A percentile compares a stretch with the other conserved stretches of the same genome.
phyloP scores from a whole-genome alignment of 2,113 vertebrate species.

The Pelecanus crispus region DNA sequence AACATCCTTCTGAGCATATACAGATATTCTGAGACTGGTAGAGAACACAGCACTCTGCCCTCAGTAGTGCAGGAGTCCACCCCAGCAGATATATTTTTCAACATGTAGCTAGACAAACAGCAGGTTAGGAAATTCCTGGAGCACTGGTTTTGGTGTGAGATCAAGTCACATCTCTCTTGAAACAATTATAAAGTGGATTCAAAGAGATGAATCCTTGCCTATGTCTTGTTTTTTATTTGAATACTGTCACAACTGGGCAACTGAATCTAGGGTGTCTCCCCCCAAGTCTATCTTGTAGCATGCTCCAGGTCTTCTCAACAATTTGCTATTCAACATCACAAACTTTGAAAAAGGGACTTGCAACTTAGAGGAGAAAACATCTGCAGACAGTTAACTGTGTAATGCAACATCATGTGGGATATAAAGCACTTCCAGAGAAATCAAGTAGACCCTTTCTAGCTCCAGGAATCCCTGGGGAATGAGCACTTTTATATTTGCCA shows the following conservation, averaged over 20 bases:
- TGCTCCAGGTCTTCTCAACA: not conserved
- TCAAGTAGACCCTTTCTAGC: not conserved
- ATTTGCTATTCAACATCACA: not conserved
- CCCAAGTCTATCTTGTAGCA: not conserved
- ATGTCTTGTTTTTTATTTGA: not conserved
- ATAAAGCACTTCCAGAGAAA: not conserved
- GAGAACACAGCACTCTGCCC: not conserved
- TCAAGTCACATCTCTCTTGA: not conserved
- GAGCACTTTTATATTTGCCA: not conserved
- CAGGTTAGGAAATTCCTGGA: not conserved
- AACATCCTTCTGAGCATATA: not conserved
- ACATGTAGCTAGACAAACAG: not conserved
- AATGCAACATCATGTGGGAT: not conserved
- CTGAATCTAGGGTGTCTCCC: not conserved
- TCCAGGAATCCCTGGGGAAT: not conserved
- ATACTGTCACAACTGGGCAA: not conserved
- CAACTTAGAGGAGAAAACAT: not conserved
- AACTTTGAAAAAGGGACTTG: not conserved
- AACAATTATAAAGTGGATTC: not conserved
- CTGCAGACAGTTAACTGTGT: not conserved
- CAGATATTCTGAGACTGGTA: not conserved
- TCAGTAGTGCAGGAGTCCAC: not conserved
- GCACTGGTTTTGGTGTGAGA: not conserved
- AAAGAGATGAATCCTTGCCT: not conserved
- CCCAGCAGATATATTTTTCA: not conserved